Base-by-base conservation (phyloP, 35 echinoderm and acorn worm genomes). In the Lytechinus variegatus region DNA sequence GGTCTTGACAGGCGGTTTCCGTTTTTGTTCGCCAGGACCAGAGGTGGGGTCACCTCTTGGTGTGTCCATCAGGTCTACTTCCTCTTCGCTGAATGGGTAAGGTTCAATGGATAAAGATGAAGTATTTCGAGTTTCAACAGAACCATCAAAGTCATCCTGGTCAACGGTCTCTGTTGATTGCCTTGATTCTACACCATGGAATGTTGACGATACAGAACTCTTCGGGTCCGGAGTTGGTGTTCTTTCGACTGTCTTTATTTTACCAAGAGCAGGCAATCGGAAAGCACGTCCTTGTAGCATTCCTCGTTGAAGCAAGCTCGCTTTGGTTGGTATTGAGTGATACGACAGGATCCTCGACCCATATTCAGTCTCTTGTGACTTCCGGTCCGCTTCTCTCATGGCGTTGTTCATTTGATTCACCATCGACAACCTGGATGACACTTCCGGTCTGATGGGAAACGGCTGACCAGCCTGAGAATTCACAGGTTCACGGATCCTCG, bases 51-150 rank as follows among this genome's bases (percentile, higher is more conserved):
- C 55, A 44, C 33, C 60, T 28, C 54, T 89, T 44, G 33, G 33
- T 44, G 2, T 53, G 28, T 93, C 92, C 92, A 19, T 53, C 28
- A 52, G 14, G 28, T 90, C 29, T 5, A 6, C 88, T 21, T 52
- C 28, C 3, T 44, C 29, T 12, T 54, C 52, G 21, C 52, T 90
- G 87, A 94, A 95, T 33, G 96, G 96, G 55, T 86, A 96, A 24
- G 96, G 96, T 8, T 95, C 96, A 3, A 96, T 96, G 27, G 94
- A 87, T 24, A 96, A 86, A 44, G 54, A 92, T 8, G 87, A 66
- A 13, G 16, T 56, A 24, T 95, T 72, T 44, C 53, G 29, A 79
- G 66, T 79, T 4, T 79, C 66, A 79, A 79, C 19, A 79, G 66
- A 79, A 19, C 21, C 66, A 79, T n/a, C 66, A 24, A 16, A 79